These are phyloP conservation scores for Zoroaster sp. DNA, from an alignment of 53 echinoderm and acorn worm species.

Conservation along the genomic window DNA sequence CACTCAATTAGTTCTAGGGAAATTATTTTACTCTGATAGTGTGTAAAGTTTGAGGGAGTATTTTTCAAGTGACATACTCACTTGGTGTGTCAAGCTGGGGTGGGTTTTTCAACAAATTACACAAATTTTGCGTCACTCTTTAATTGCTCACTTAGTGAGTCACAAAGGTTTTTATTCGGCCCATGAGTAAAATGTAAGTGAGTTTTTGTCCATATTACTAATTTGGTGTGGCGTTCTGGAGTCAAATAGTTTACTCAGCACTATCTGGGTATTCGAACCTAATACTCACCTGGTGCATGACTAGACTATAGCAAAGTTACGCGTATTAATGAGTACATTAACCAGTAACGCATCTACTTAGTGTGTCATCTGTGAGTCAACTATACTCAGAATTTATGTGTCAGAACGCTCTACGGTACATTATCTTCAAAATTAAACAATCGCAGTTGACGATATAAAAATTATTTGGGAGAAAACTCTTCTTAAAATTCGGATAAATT, in stretches of 20 bases:
- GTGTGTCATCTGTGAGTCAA: slow-evolving; percentile 36
- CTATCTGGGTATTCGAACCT: neutral
- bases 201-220: slow-evolving; percentile 12
- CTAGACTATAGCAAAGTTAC: slow-evolving; percentile 6
- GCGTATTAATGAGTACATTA: neutral
- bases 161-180: neutral
- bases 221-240: slow-evolving; percentile 29
- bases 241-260: slow-evolving; percentile 16
- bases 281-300: slow-evolving; percentile 9
- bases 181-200: slow-evolving; percentile 21
- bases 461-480: too few relatives aligned
- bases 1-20: neutral
- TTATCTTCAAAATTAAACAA: too few relatives aligned
- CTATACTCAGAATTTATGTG: slow-evolving; percentile 27
- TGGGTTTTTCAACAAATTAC: too few relatives aligned
- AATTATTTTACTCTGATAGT: too few relatives aligned
- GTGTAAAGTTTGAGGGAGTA: too few relatives aligned
- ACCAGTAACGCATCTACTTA: slow-evolving; percentile 3
- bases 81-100: too few relatives aligned
- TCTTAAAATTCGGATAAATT: too few relatives aligned
- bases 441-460: too few relatives aligned
- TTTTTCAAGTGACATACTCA: too few relatives aligned
- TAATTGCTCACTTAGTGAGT: slow-evolving; percentile 13
- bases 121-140: neutral
- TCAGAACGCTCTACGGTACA: too few relatives aligned